Evolutionary conservation across 2,797 vertebrate genomes (phyloP).

Genomic region (Aphelocoma californica): DNA sequence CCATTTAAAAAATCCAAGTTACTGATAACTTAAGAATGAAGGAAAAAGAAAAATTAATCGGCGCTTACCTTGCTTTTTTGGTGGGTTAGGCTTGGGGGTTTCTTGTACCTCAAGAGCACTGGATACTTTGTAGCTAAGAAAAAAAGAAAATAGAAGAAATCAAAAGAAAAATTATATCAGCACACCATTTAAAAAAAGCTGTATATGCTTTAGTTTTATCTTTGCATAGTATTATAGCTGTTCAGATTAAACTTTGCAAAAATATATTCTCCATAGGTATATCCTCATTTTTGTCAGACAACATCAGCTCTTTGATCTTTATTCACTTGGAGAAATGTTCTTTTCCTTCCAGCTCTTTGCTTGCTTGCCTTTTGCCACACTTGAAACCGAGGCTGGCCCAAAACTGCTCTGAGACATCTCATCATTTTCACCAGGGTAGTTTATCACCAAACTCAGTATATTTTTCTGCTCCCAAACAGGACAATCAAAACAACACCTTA

Average conservation of each 20-base stretch:
- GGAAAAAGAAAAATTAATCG: accelerated
- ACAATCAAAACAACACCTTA: neutral
- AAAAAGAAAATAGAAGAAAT: neutral
- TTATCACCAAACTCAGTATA: neutral
- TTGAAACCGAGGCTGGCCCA: neutral
- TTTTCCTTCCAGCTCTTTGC: neutral
- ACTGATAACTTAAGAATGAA: neutral
- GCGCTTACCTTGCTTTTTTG: neutral
- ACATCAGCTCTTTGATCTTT: neutral
- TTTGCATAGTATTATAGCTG: neutral
- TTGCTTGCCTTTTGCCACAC: neutral
- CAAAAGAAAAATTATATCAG: neutral
- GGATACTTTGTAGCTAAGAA: neutral
- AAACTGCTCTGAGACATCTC: neutral
- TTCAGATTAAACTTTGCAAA: neutral
- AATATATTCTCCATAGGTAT: neutral
- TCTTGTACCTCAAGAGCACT: neutral
- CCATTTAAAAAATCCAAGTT: neutral
- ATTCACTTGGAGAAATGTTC: neutral
- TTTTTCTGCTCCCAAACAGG: neutral
- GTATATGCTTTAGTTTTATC: neutral
- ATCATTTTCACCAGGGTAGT: neutral
- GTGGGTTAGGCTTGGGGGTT: neutral
- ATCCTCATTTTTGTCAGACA: neutral
- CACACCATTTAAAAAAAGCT: neutral